Percentiles rank a stretch among this genome's conserved stretches.
Evolutionary conservation across 2,113 vertebrate species (phyloP).

Genomic region (Petrocephalus microphthalmus): DNA sequence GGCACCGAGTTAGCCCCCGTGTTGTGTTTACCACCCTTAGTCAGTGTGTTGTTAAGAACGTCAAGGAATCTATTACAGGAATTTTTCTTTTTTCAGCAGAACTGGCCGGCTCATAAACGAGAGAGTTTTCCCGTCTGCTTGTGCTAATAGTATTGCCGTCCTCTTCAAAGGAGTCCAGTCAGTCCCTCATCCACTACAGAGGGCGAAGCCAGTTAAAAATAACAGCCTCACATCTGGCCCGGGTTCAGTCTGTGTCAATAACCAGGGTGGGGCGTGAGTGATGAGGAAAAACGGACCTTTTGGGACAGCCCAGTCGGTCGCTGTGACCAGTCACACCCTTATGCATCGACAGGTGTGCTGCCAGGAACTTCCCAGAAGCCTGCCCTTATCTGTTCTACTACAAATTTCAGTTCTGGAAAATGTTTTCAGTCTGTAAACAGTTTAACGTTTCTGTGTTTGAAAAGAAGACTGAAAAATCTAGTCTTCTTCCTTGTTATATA

Average conservation of each 20-base stretch:
- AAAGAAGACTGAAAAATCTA: not conserved
- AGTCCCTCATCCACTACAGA: not conserved
- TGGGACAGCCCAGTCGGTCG: not conserved
- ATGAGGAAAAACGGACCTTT: not conserved
- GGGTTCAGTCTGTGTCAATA: not conserved
- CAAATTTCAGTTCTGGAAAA: not conserved
- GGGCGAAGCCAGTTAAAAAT: not conserved
- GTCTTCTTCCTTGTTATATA: not conserved
- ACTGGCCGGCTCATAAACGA: not conserved
- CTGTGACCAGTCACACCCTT: not conserved
- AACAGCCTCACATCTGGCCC: not conserved
- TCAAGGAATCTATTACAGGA: not conserved
- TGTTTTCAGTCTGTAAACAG: slow-evolving; percentile 6
- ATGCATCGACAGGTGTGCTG: not conserved
- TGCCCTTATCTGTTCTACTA: not conserved
- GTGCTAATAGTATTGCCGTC: not conserved
- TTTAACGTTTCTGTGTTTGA: not conserved
- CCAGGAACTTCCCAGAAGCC: not conserved
- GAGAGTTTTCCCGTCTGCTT: not conserved
- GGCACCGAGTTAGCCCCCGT: not conserved
- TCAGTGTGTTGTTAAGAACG: not conserved
- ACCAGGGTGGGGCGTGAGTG: not conserved
- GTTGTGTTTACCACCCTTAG: not conserved
- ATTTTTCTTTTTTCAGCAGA: not conserved
- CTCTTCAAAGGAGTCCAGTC: not conserved